These are phyloP conservation scores for Muntiacus muntjak DNA, from an alignment of 2,113 vertebrate genomes.

Conservation along the genomic window DNA sequence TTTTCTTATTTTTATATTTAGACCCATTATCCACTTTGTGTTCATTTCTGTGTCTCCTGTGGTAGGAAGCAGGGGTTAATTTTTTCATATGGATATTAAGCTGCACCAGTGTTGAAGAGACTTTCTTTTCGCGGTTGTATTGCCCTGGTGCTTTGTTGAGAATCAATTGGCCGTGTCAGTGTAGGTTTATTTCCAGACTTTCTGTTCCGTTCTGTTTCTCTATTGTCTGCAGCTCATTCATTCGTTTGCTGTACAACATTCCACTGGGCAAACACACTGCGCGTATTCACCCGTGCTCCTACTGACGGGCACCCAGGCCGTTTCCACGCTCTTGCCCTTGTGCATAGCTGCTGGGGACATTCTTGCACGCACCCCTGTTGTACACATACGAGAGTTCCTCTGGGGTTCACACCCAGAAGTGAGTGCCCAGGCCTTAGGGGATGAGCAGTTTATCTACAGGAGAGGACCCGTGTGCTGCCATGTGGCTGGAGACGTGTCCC, in stretches of 20 bases:
- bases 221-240: not conserved
- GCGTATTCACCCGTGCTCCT: not conserved
- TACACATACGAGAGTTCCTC: not conserved
- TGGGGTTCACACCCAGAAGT: not conserved
- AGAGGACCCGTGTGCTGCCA: not conserved
- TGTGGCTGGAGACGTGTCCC: accelerated
- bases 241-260: not conserved
- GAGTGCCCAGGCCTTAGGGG: not conserved
- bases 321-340: not conserved
- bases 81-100: not conserved
- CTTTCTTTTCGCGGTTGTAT: not conserved
- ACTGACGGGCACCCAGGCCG: accelerated
- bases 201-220: not conserved
- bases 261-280: not conserved
- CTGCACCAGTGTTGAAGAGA: not conserved
- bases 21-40: not conserved
- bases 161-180: not conserved
- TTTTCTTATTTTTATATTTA: not conserved
- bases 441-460: not conserved
- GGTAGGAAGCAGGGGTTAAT: not conserved
- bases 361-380: not conserved
- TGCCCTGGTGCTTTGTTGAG: not conserved
- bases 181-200: not conserved
- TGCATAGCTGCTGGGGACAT: not conserved
- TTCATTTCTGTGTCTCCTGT: not conserved